Percentiles rank a stretch among this genome's conserved stretches.
Conservation (phyloP, 2,888 invertebrate species). For the Heliconius ethilla region DNA sequence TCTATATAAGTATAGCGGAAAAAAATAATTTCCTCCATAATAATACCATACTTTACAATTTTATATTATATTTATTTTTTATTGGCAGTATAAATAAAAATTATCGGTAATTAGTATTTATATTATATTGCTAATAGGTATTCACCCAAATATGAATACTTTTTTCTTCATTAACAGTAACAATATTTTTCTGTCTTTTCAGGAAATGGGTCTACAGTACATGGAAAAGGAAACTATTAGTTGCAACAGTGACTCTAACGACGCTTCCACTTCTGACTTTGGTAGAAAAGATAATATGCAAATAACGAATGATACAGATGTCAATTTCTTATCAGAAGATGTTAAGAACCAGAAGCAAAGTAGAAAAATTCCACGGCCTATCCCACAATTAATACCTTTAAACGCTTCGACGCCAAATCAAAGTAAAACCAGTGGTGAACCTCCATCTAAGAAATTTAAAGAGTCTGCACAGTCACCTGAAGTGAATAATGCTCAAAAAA, state of each 20-base stretch:
- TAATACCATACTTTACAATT: too few species aligned
- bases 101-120: background rate
- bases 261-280: constrained; percentile 58
- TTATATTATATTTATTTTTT: background rate
- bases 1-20: too few species aligned
- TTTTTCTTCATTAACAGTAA: background rate
- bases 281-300: constrained; percentile 57
- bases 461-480: constrained; percentile 54
- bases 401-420: constrained; percentile 75
- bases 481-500: constrained; percentile 45
- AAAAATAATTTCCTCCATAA: too few species aligned
- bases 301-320: constrained; percentile 53
- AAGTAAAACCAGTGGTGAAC: constrained; percentile 68
- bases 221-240: constrained; percentile 68
- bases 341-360: constrained; percentile 60
- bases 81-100: background rate
- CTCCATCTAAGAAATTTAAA: constrained; percentile 72
- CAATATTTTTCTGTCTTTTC: constrained; percentile 55
- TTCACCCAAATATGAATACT: background rate
- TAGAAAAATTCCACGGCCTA: constrained; percentile 81
- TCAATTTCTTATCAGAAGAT: constrained; percentile 59
- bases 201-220: constrained; percentile 74
- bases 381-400: constrained; percentile 89
- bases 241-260: constrained; percentile 75
- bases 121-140: background rate